Evolutionary conservation across 2,113 vertebrate species (phyloP), one percentile per base, ranked within the genome.

Genomic region (Mustelus asterias): DNA sequence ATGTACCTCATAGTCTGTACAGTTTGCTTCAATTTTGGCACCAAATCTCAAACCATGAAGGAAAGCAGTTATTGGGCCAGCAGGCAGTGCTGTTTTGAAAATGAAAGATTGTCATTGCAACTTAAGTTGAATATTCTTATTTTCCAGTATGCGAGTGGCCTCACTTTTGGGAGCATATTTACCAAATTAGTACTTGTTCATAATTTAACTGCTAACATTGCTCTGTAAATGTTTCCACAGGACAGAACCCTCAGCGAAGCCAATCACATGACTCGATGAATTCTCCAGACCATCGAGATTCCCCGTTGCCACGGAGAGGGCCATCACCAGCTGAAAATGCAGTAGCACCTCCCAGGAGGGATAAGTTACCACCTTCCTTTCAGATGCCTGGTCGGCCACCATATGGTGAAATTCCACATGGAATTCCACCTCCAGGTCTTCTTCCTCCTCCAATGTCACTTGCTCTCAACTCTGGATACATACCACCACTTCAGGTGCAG

Each of bases 401-500:
- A 33, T 95, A 72, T 33, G 94, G 94, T 72, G 94, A 95, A 29
- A 72, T 72, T 54, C 94, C 94, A 54, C 94, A 95, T 54, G 94
- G 94, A 70, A 44, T 95, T 54, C 96, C 96, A 33, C 96, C 96
- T 0, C 96, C 96, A 54, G 96, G 96, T 24, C 86, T 94, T n/a
- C 72, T 94, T 33, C 96, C 90, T 90, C 96, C 96, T 37, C 96
- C 67, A 8, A 96, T 96, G 95, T 33, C 95, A 70, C 95, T 83
- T 48, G 44, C 96, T 29, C 72, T 88, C 26, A 48, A 88, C 13
- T 72, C 88, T 33, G 80, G 60, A 67, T 90, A 85, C 7, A 24
- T 60, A 20, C 80, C 98, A 97, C 96, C 97, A 97, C 96, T 97
- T 98, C 96, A 97, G 97, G 96, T 97, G 98, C 89, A 65, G 94